Conservation (phyloP, 2,888 invertebrate species). For the Netelia melanura region DNA sequence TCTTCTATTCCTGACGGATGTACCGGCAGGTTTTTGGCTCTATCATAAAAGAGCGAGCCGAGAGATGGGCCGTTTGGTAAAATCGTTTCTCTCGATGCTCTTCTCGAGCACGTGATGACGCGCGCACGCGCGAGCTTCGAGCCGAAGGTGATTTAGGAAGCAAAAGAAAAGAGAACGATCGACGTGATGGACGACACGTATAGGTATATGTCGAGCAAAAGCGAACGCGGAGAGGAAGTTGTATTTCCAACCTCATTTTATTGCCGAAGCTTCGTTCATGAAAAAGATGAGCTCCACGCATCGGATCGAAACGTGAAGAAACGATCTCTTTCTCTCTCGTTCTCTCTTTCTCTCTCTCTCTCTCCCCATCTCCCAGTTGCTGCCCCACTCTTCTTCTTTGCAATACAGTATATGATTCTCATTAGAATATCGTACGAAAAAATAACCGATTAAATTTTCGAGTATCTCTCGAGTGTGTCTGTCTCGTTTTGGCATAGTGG, state of each 20-base stretch:
- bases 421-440: too few relatives aligned
- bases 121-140: conserved; percentile 54
- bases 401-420: too few relatives aligned
- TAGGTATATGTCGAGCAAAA: conserved; percentile 34
- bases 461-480: too few relatives aligned
- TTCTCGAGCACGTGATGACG: conserved; percentile 68
- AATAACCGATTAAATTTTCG: too few relatives aligned
- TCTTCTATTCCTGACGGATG: conserved; percentile 7
- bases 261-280: conserved; percentile 54
- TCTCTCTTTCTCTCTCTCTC: background rate
- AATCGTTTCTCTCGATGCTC: conserved; percentile 61
- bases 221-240: conserved; percentile 10
- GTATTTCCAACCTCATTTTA: conserved; percentile 42
- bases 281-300: conserved; percentile 6
- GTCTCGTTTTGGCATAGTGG: too few relatives aligned
- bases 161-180: conserved; percentile 57
- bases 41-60: conserved; percentile 21
- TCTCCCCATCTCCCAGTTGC: background rate
- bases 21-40: conserved; percentile 36
- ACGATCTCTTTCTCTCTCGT: background rate
- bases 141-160: conserved; percentile 63
- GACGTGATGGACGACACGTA: conserved; percentile 63
- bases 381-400: too few relatives aligned
- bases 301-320: background rate
- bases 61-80: conserved; percentile 41